A percentile compares a stretch with the other conserved stretches of the same genome.
These are phyloP conservation scores for Symphodus melops DNA, from an alignment of 2,113 vertebrate genomes.

Conservation along the genomic window DNA sequence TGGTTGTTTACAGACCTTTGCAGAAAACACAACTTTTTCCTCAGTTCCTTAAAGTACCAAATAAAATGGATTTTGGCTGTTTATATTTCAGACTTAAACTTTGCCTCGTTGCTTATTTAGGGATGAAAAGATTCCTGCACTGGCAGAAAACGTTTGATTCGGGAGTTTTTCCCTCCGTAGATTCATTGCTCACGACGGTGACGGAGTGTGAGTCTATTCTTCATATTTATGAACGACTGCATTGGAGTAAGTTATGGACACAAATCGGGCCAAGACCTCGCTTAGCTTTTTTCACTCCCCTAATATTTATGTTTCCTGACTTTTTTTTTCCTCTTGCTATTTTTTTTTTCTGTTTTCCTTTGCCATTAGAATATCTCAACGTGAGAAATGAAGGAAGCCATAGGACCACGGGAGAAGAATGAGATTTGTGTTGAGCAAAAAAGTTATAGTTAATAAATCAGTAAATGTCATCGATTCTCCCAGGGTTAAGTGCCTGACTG, in stretches of 20 bases:
- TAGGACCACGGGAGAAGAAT: not conserved
- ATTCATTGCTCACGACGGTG: slow-evolving; percentile 67
- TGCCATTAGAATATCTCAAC: slow-evolving; percentile 43
- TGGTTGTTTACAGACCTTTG: not conserved
- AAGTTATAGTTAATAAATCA: too few relatives aligned
- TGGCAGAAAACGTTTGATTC: slow-evolving; percentile 29
- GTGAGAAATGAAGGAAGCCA: not conserved
- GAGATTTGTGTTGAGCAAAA: not conserved
- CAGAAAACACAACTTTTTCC: not conserved
- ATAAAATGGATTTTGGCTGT: not conserved
- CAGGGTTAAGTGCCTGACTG: not conserved
- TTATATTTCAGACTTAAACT: slow-evolving; percentile 2
- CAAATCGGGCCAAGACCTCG: slow-evolving; percentile 67
- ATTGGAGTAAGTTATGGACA: slow-evolving; percentile 77
- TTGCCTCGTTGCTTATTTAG: slow-evolving; percentile 42
- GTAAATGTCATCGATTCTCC: too few relatives aligned
- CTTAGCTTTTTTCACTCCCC: slow-evolving; percentile 76
- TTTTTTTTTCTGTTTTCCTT: slow-evolving; percentile 68
- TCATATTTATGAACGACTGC: slow-evolving; percentile 78
- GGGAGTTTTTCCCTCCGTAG: slow-evolving; percentile 51
- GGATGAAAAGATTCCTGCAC: slow-evolving; percentile 40
- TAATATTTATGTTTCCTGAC: slow-evolving; percentile 72
- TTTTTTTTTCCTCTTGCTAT: slow-evolving; percentile 62
- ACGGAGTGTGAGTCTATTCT: slow-evolving; percentile 75
- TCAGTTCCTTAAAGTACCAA: too few relatives aligned